Evolutionary conservation across 2,888 invertebrate genomes (phyloP).

Genomic region (Parthenolecanium corni): DNA sequence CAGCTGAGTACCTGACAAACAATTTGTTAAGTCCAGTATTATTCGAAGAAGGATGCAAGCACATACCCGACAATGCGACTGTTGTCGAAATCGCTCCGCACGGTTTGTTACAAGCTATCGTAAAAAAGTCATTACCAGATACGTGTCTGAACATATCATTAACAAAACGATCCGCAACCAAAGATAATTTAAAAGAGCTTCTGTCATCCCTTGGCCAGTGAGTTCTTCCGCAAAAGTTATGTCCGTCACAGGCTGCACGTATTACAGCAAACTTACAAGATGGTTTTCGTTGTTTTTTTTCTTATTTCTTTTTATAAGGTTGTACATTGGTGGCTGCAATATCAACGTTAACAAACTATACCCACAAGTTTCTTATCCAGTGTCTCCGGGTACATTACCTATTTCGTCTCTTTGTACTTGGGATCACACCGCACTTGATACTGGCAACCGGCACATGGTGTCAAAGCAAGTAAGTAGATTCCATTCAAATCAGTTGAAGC

Average conservation of each 20-base stretch:
- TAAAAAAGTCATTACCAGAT: slow-evolving; percentile 55
- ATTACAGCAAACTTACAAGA: not conserved
- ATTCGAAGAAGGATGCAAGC: slow-evolving; percentile 68
- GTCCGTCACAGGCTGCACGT: not conserved
- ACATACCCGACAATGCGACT: slow-evolving; percentile 70
- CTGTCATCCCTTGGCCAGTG: slow-evolving; percentile 41
- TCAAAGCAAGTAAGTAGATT: not conserved
- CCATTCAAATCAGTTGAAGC: not conserved
- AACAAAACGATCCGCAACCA: slow-evolving; percentile 31
- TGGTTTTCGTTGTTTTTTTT: not conserved
- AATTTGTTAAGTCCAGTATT: slow-evolving; percentile 56
- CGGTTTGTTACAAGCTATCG: slow-evolving; percentile 73
- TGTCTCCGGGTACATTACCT: slow-evolving; percentile 73
- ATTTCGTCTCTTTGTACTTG: slow-evolving; percentile 69
- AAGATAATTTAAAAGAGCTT: slow-evolving; percentile 41
- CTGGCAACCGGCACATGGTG: not conserved
- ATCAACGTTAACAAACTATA: slow-evolving; percentile 64
- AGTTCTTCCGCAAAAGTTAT: slow-evolving; percentile 23
- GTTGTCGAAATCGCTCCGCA: slow-evolving; percentile 85
- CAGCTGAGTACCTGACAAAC: slow-evolving; percentile 56
- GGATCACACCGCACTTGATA: slow-evolving; percentile 51
- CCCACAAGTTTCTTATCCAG: slow-evolving; percentile 63
- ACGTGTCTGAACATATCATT: slow-evolving; percentile 26
- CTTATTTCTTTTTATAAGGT: slow-evolving; percentile 38
- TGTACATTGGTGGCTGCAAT: slow-evolving; percentile 65